These are phyloP conservation scores for Cheirogaleus medius DNA, from an alignment of 2,113 vertebrate species.

Conservation along the genomic window DNA sequence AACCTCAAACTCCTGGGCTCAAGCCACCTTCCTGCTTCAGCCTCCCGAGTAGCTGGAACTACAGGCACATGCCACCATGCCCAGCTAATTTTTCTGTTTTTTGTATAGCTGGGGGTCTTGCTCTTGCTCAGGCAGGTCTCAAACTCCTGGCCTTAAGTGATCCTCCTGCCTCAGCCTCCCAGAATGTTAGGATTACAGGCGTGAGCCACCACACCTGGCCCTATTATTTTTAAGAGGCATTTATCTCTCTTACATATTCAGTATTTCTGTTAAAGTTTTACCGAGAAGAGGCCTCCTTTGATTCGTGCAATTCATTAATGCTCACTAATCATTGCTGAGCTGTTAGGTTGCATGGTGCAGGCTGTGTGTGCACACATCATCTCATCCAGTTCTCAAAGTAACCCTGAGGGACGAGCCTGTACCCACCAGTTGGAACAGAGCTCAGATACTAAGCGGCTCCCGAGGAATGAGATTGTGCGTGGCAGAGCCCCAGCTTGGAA, in stretches of 20 bases:
- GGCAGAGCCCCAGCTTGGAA: background rate
- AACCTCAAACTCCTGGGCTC: background rate
- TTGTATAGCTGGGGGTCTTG: background rate
- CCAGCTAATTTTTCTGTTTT: background rate
- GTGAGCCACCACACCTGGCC: background rate
- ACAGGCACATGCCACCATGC: background rate
- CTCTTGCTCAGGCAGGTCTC: background rate
- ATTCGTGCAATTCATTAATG: rapidly evolving
- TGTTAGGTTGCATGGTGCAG: rapidly evolving
- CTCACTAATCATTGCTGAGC: rapidly evolving
- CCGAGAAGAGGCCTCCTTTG: background rate
- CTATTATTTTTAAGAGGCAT: background rate
- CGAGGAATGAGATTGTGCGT: rapidly evolving
- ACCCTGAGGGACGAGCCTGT: background rate
- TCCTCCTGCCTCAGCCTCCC: background rate
- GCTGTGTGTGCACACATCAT: too few relatives aligned
- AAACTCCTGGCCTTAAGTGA: background rate
- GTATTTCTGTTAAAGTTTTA: background rate
- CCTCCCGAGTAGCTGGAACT: background rate
- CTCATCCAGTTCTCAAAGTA: background rate
- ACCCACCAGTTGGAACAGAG: background rate
- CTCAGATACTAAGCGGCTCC: too few relatives aligned
- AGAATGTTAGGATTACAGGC: background rate
- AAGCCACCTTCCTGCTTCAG: background rate
- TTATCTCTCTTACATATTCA: background rate